These are phyloP conservation scores for Scaptomyza pallida DNA, from an alignment of 1,140 invertebrate genomes.

Conservation along the genomic window DNA sequence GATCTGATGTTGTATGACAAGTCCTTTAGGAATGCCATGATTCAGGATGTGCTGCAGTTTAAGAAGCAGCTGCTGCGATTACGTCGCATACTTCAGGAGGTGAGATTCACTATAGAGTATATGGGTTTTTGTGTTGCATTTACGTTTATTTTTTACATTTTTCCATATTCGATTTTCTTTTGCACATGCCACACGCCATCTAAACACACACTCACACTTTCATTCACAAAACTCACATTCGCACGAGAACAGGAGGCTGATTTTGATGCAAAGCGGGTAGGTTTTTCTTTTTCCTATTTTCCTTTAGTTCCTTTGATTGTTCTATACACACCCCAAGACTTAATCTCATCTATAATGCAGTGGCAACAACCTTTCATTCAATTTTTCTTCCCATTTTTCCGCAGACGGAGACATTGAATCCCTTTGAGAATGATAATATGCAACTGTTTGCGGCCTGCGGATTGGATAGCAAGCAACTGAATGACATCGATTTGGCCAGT, in stretches of 20 bases:
- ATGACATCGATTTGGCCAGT: slow-evolving; percentile 86
- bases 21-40: slow-evolving; percentile 85
- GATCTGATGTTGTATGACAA: slow-evolving; percentile 84
- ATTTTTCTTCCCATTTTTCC: slow-evolving; percentile 21
- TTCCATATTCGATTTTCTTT: slow-evolving; percentile 38
- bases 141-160: slow-evolving; percentile 24
- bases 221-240: slow-evolving; percentile 27
- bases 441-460: slow-evolving; percentile 87
- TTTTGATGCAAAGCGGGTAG: slow-evolving; percentile 70
- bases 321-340: neutral
- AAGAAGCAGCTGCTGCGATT: slow-evolving; percentile 88
- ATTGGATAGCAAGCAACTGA: slow-evolving; percentile 85
- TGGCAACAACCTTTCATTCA: neutral
- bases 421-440: slow-evolving; percentile 93
- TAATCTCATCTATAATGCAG: slow-evolving; percentile 14
- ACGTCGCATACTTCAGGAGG: slow-evolving; percentile 88
- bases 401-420: slow-evolving; percentile 93
- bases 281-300: slow-evolving; percentile 31
- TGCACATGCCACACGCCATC: slow-evolving; percentile 22
- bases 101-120: slow-evolving; percentile 57
- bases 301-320: slow-evolving; percentile 16
- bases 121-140: neutral
- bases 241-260: slow-evolving; percentile 53
- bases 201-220: slow-evolving; percentile 14
- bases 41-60: slow-evolving; percentile 88